Conservation (phyloP, 2,113 vertebrate species). For the Chrysochloris asiatica region DNA sequence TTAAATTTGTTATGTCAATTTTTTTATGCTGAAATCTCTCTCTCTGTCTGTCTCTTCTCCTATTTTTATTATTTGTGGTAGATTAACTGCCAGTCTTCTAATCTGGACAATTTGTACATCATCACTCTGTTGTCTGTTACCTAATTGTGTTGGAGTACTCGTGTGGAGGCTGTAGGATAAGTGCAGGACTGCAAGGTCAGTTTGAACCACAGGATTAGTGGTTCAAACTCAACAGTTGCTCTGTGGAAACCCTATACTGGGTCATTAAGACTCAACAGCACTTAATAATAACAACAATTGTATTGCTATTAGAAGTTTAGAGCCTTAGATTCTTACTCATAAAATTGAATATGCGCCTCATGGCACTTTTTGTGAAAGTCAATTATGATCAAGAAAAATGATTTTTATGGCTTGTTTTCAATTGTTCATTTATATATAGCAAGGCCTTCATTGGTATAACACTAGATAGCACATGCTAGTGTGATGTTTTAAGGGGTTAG, state of each 20-base stretch:
- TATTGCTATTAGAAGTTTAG: not conserved
- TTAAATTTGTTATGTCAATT: not conserved
- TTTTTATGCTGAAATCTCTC: not conserved
- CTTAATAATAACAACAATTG: too few species aligned
- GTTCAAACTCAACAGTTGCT: too few species aligned
- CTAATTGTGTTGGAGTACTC: not conserved
- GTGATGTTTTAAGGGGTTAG: not conserved
- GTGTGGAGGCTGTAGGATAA: too few species aligned
- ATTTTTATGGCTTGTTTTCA: not conserved
- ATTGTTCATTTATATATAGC: not conserved
- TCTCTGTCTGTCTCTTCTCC: not conserved
- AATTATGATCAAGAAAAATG: not conserved
- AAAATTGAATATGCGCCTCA: not conserved
- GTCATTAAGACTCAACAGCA: too few species aligned
- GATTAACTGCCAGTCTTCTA: not conserved
- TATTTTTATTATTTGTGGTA: not conserved
- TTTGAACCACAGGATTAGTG: too few species aligned
- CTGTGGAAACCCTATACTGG: too few species aligned
- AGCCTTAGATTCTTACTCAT: not conserved
- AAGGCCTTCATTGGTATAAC: not conserved
- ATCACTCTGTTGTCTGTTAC: not conserved
- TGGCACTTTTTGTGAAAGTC: not conserved
- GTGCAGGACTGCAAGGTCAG: too few species aligned
- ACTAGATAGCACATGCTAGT: not conserved
- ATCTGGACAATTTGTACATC: not conserved